Evolutionary conservation across 2,888 invertebrate genomes (phyloP).

Genomic region (Sturmia bella): DNA sequence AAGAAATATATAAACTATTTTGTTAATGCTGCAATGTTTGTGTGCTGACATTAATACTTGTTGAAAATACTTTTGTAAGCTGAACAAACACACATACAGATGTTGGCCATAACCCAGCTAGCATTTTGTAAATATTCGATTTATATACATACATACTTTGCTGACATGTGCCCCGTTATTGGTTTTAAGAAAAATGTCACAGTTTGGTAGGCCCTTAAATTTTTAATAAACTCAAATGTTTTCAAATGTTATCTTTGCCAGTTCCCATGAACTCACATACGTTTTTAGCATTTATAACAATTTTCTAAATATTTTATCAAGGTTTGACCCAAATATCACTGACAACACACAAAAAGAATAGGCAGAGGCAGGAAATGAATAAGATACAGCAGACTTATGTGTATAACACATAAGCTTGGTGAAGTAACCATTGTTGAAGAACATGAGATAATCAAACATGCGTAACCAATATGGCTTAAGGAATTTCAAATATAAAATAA

Average conservation of each 20-base stretch:
- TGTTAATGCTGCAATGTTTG: slow-evolving; percentile 19
- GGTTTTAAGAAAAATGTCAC: slow-evolving; percentile 55
- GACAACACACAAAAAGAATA: background rate
- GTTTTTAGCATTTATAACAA: background rate
- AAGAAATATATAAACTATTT: slow-evolving; percentile 12
- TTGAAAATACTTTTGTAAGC: background rate
- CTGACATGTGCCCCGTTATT: slow-evolving; percentile 10
- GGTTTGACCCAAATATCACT: slow-evolving; percentile 46
- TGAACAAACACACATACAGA: too few relatives aligned
- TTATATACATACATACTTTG: background rate
- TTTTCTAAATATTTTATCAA: slow-evolving; percentile 37
- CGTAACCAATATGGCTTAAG: slow-evolving; percentile 54
- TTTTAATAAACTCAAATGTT: slow-evolving; percentile 63
- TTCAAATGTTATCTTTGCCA: slow-evolving; percentile 32
- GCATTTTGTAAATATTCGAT: background rate
- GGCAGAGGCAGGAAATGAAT: background rate
- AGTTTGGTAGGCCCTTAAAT: slow-evolving; percentile 59
- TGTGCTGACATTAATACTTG: background rate
- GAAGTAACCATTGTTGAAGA: slow-evolving; percentile 41
- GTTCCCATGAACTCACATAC: background rate
- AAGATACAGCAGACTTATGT: background rate
- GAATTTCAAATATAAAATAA: slow-evolving; percentile 18
- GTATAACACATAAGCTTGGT: slow-evolving; percentile 38
- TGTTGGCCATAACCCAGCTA: background rate
- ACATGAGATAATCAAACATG: slow-evolving; percentile 55